These are phyloP conservation scores for Brachionus asplanchnoidis DNA, from an alignment of 1,140 invertebrate genomes.

Conservation along the genomic window DNA sequence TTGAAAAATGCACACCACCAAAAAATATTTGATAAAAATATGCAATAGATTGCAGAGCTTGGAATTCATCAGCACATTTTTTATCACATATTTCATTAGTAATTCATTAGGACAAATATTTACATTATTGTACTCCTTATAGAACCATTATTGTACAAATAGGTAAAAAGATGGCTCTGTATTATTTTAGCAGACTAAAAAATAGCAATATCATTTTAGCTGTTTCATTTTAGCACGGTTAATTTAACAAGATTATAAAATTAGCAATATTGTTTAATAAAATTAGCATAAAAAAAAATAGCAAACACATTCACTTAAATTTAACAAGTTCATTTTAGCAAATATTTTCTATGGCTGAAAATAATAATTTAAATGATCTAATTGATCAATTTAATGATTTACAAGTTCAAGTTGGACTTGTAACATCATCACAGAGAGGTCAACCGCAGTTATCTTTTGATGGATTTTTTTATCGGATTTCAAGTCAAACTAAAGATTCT, in stretches of 20 bases:
- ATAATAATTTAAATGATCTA: not conserved
- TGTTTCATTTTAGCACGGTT: not conserved
- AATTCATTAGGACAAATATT: too few species aligned
- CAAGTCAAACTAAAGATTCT: not conserved
- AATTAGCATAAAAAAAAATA: not conserved
- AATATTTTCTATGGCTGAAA: not conserved
- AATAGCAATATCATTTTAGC: not conserved
- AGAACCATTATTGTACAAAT: too few species aligned
- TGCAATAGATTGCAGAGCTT: too few species aligned
- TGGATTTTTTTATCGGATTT: not conserved
- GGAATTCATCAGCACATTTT: too few species aligned
- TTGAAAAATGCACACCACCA: too few species aligned
- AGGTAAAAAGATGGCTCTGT: too few species aligned
- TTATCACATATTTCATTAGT: too few species aligned
- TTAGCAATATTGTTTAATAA: not conserved
- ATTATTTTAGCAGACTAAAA: slow-evolving; percentile 20
- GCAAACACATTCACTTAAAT: not conserved
- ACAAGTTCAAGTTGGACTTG: not conserved
- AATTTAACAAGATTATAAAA: not conserved
- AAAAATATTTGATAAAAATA: too few species aligned
- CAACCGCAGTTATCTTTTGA: not conserved
- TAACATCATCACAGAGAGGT: not conserved
- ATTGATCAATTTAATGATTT: not conserved
- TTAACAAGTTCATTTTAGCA: not conserved
- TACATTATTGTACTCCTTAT: too few species aligned